These are phyloP conservation scores for Drosophila truncata DNA, from an alignment of 1,140 invertebrate species.

Conservation along the genomic window DNA sequence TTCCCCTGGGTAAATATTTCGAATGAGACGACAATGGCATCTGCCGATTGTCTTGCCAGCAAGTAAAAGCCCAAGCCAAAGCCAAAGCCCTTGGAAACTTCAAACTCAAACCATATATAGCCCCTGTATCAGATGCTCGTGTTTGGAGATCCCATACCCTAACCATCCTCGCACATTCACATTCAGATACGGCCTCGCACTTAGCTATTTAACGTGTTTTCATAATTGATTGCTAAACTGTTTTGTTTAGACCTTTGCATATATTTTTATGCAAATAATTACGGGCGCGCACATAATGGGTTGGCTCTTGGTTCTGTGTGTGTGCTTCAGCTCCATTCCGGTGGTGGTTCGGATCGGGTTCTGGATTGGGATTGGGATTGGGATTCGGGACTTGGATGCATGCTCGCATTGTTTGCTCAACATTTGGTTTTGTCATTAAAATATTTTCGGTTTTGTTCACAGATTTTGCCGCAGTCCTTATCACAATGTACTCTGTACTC, in stretches of 20 bases:
- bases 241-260: slow-evolving; percentile 83
- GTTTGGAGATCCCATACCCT: slow-evolving; percentile 21
- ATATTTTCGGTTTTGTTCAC: slow-evolving; percentile 82
- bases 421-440: slow-evolving; percentile 80
- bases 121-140: slow-evolving; percentile 46
- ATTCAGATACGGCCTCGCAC: slow-evolving; percentile 70
- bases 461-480: slow-evolving; percentile 61
- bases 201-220: slow-evolving; percentile 83
- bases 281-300: slow-evolving; percentile 77
- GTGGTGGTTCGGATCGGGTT: slow-evolving; percentile 15
- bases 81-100: slow-evolving; percentile 25
- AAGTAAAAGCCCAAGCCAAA: slow-evolving; percentile 8
- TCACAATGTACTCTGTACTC: slow-evolving; percentile 19
- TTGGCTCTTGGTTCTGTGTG: slow-evolving; percentile 17
- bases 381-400: slow-evolving; percentile 32
- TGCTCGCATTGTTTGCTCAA: slow-evolving; percentile 66
- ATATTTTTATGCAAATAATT: slow-evolving; percentile 84
- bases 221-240: slow-evolving; percentile 84
- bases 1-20: slow-evolving; percentile 33
- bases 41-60: slow-evolving; percentile 61
- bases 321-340: slow-evolving; percentile 9
- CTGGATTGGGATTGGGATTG: slow-evolving; percentile 13
- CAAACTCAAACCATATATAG: slow-evolving; percentile 14
- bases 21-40: slow-evolving; percentile 42
- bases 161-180: slow-evolving; percentile 27